Conservation (phyloP, 2,797 vertebrate genomes). For the Sciurus carolinensis region DNA sequence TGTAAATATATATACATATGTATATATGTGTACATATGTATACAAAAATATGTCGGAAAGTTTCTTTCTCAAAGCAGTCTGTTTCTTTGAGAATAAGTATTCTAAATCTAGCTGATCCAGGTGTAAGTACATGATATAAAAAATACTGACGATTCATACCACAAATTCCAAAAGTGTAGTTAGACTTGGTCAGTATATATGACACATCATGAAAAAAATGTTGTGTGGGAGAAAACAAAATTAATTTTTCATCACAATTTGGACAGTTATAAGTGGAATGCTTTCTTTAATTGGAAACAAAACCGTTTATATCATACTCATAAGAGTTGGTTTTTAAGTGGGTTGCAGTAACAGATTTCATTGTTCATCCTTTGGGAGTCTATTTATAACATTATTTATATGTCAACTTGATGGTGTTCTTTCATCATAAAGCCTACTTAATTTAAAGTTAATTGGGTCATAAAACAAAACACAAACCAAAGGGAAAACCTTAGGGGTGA, state of each 20-base stretch:
- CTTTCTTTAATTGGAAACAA: slow-evolving; percentile 46
- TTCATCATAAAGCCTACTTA: slow-evolving; percentile 78
- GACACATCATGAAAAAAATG: not conserved
- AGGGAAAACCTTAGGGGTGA: not conserved
- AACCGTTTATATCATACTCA: not conserved
- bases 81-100: not conserved
- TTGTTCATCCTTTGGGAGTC: slow-evolving; percentile 68
- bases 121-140: not conserved
- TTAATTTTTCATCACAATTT: slow-evolving; percentile 30
- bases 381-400: slow-evolving; percentile 77
- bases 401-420: slow-evolving; percentile 43
- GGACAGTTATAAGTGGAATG: slow-evolving; percentile 7
- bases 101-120: not conserved
- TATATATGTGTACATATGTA: not conserved
- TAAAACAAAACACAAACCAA: slow-evolving; percentile 72
- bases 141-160: not conserved
- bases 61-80: not conserved
- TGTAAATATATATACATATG: not conserved
- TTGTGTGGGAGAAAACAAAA: slow-evolving; percentile 21
- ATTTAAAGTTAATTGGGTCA: slow-evolving; percentile 71
- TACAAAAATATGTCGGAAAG: not conserved
- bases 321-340: slow-evolving; percentile 71
- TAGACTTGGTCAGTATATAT: not conserved
- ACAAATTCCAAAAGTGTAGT: not conserved
- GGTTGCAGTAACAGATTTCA: slow-evolving; percentile 64